Conservation (phyloP, 2,797 vertebrate genomes). For the Myripristis jacobus region DNA sequence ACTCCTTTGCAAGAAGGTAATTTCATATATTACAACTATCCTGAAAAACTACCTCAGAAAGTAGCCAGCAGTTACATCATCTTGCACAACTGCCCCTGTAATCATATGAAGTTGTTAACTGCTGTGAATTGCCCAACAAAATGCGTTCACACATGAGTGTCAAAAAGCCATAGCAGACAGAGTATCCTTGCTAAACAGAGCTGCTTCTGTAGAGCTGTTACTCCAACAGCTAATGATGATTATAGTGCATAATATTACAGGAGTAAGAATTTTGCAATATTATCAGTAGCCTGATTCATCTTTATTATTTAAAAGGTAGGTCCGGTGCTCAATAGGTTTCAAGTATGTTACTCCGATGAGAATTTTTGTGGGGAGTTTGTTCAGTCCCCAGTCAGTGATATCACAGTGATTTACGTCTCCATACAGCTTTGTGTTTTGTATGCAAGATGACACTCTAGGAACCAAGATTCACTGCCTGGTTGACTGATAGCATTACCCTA, state of each 20-base stretch:
- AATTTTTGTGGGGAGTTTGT: too few species aligned
- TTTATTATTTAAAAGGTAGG: neutral
- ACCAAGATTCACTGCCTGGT: too few species aligned
- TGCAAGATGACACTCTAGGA: too few species aligned
- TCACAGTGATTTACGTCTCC: too few species aligned
- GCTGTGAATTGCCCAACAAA: constrained; percentile 15
- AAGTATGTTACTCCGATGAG: too few species aligned
- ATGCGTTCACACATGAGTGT: constrained; percentile 9
- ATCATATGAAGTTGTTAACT: constrained; percentile 15
- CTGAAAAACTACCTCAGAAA: constrained; percentile 2
- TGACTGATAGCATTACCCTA: too few species aligned
- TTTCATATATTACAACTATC: constrained; percentile 20
- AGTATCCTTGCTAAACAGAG: neutral
- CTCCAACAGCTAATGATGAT: neutral
- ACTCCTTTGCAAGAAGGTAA: neutral
- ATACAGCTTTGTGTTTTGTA: too few species aligned
- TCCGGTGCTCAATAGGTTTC: neutral
- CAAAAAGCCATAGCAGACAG: neutral
- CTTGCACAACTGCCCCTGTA: constrained; percentile 6
- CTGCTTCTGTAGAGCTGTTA: neutral
- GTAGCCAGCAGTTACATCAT: constrained; percentile 11
- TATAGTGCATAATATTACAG: neutral
- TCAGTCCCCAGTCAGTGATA: too few species aligned
- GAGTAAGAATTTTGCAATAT: neutral
- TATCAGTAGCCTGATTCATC: neutral